Evolutionary conservation across 2,888 invertebrate genomes (phyloP).

Genomic region (Scaptomyza parva): DNA sequence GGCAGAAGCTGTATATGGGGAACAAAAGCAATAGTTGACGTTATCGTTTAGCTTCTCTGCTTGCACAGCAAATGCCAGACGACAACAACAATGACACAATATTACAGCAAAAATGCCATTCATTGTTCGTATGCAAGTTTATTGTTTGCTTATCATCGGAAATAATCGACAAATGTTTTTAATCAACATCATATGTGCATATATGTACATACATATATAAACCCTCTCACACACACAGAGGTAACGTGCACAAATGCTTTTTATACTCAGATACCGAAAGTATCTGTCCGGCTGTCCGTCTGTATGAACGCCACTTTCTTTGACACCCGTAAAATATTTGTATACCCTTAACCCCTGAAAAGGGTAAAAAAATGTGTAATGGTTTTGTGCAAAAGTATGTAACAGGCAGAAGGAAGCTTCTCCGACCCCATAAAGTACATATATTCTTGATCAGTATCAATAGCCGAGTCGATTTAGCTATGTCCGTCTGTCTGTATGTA

Average conservation of each 20-base stretch:
- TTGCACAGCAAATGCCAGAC: slow-evolving; percentile 59
- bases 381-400: no score
- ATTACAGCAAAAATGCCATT: slow-evolving; percentile 11
- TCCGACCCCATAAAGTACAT: no score
- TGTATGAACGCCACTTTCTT: no score
- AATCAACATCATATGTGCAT: slow-evolving; percentile 61
- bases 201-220: neutral
- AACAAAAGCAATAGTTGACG: slow-evolving; percentile 32
- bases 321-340: no score
- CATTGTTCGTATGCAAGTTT: slow-evolving; percentile 60
- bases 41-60: slow-evolving; percentile 50
- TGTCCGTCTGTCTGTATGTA: no score
- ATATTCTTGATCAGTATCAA: no score
- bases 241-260: slow-evolving; percentile 13
- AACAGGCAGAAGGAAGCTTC: no score
- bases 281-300: no score
- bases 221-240: neutral
- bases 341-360: no score
- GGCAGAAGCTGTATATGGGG: slow-evolving; percentile 2
- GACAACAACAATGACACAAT: slow-evolving; percentile 12
- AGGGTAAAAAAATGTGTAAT: no score
- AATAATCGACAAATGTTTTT: slow-evolving; percentile 77
- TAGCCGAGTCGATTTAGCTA: no score
- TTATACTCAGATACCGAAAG: no score
- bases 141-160: slow-evolving; percentile 80